Evolutionary conservation across 2,113 vertebrate species (phyloP).

Genomic region (Excalfactoria chinensis): DNA sequence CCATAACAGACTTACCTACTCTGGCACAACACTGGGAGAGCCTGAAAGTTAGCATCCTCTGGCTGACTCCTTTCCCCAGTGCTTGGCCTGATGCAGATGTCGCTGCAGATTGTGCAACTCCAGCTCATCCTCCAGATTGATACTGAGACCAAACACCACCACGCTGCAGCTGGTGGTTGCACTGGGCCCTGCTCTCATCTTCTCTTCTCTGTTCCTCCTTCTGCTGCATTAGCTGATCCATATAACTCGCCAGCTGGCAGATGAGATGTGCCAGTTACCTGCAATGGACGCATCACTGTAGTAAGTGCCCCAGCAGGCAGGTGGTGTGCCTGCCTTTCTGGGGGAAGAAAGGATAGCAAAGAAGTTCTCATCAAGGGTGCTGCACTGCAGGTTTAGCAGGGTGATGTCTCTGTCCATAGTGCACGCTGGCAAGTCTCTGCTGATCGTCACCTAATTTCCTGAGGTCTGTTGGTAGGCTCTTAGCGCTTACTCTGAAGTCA

Average conservation of each 20-base stretch:
- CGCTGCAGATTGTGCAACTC: neutral
- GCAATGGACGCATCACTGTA: neutral
- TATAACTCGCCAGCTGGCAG: neutral
- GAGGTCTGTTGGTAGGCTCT: neutral
- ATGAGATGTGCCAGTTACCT: neutral
- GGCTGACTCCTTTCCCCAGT: neutral
- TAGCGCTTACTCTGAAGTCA: neutral
- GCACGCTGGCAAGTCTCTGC: neutral
- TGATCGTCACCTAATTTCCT: neutral
- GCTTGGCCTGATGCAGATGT: neutral
- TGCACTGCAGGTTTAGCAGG: neutral
- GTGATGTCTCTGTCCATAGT: neutral
- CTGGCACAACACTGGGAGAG: neutral
- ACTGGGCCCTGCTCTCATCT: neutral
- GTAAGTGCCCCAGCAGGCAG: neutral
- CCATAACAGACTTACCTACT: neutral
- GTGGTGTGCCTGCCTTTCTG: neutral
- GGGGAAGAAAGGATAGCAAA: neutral
- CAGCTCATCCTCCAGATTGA: neutral
- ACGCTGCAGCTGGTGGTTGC: neutral
- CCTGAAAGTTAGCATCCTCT: neutral
- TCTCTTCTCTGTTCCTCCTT: neutral
- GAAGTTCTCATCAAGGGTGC: neutral
- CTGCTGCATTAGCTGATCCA: neutral
- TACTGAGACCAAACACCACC: neutral